A percentile compares a stretch with the other conserved stretches of the same genome.
Evolutionary conservation across 1,140 invertebrate species (phyloP).

Genomic region (Cyclina sinensis): DNA sequence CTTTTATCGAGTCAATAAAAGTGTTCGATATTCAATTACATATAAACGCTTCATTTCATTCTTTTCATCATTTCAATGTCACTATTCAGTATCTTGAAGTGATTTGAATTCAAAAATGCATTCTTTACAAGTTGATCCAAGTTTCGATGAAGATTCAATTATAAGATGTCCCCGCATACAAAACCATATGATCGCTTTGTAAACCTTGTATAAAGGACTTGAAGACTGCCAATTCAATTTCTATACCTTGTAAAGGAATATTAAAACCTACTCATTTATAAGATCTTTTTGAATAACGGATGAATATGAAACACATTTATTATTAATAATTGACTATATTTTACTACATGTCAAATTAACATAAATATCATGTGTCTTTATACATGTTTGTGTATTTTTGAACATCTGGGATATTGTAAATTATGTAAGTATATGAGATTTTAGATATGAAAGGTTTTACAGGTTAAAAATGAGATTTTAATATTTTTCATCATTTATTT

Average conservation of each 20-base stretch:
- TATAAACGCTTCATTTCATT: conserved; percentile 5
- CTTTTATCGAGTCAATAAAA: conserved; percentile 33
- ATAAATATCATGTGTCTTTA: neutral
- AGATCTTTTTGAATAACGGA: neutral
- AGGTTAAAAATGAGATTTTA: too few species aligned
- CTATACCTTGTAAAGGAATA: neutral
- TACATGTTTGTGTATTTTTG: neutral
- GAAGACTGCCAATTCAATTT: neutral
- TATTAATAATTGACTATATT: neutral
- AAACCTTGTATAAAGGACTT: neutral
- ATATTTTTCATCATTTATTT: too few species aligned
- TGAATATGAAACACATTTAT: neutral
- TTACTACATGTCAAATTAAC: neutral
- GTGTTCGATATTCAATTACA: conserved; percentile 14
- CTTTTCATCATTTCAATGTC: neutral
- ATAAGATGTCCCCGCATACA: conserved; percentile 10
- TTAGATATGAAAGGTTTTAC: too few species aligned
- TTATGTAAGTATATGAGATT: neutral
- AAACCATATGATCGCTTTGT: neutral
- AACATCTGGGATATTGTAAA: neutral
- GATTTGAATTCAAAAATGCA: conserved; percentile 11
- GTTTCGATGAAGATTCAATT: conserved; percentile 14
- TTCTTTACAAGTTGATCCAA: neutral
- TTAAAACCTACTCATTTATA: conserved; percentile 3
- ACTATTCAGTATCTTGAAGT: neutral